A percentile compares a stretch with the other conserved stretches of the same genome.
Conservation (phyloP, 1,140 invertebrate genomes). For the Pteromalus puparum region DNA sequence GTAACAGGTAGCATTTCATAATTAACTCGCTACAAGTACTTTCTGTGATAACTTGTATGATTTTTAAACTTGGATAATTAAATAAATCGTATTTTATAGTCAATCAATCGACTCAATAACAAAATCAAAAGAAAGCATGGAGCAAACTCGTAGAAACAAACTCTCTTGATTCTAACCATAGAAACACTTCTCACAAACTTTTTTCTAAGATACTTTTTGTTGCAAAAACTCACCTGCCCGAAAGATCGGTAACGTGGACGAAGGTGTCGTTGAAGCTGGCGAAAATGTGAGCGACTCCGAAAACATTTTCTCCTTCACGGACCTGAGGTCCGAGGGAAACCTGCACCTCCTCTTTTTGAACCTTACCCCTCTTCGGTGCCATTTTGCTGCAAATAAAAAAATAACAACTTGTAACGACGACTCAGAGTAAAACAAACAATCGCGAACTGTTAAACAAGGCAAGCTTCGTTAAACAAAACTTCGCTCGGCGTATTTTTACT, state of each 20-base stretch:
- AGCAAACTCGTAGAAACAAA: too few relatives aligned
- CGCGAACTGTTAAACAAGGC: background rate
- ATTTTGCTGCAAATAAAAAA: constrained; percentile 76
- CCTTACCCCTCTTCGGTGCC: constrained; percentile 98
- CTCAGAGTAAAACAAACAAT: background rate
- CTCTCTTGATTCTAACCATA: too few relatives aligned
- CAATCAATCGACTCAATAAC: too few relatives aligned
- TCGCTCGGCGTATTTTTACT: background rate
- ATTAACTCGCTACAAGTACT: too few relatives aligned
- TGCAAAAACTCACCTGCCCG: constrained; percentile 83
- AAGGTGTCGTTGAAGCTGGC: constrained; percentile 99
- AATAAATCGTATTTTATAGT: too few relatives aligned
- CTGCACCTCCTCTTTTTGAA: constrained; percentile 96
- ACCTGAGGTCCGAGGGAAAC: constrained; percentile 98
- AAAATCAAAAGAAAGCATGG: too few relatives aligned
- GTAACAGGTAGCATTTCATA: too few relatives aligned
- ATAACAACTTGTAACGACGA: background rate
- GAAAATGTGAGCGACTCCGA: constrained; percentile 99
- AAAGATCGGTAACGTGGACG: constrained; percentile 99
- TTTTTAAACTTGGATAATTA: too few relatives aligned
- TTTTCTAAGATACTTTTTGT: background rate
- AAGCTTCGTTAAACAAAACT: background rate
- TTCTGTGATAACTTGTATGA: too few relatives aligned
- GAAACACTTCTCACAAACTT: too few relatives aligned
- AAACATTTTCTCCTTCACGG: constrained; percentile 97